These are phyloP conservation scores for Hermodice carunculata DNA, from an alignment of 2,888 invertebrate species.

Conservation along the genomic window DNA sequence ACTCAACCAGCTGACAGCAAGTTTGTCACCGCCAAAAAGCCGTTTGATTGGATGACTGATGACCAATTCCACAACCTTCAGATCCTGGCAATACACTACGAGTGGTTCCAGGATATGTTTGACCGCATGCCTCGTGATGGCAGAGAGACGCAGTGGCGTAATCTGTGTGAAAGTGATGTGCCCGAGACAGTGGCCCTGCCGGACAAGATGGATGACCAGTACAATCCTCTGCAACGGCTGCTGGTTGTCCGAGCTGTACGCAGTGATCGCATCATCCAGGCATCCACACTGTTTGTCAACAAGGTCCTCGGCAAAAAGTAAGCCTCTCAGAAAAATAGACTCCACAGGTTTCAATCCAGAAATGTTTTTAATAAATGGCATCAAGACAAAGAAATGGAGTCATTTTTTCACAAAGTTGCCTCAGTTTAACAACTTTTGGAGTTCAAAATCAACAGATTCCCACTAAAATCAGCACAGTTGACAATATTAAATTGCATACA, in stretches of 20 bases:
- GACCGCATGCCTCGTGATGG: slow-evolving; percentile 56
- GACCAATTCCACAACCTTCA: slow-evolving; percentile 69
- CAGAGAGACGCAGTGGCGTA: slow-evolving; percentile 68
- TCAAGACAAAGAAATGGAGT: too few relatives aligned
- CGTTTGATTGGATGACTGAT: slow-evolving; percentile 71
- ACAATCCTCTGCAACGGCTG: slow-evolving; percentile 64
- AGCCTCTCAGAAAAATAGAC: too few relatives aligned
- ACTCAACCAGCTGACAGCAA: slow-evolving; percentile 53
- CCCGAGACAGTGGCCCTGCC: slow-evolving; percentile 65
- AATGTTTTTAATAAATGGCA: too few relatives aligned
- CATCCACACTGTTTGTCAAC: slow-evolving; percentile 59
- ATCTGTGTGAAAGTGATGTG: slow-evolving; percentile 65
- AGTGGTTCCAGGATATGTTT: slow-evolving; percentile 59
- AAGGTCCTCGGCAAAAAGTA: slow-evolving; percentile 57
- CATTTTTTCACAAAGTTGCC: too few relatives aligned
- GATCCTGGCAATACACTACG: slow-evolving; percentile 66
- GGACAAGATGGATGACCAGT: slow-evolving; percentile 67
- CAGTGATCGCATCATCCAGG: slow-evolving; percentile 65
- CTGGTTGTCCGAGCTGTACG: slow-evolving; percentile 66
- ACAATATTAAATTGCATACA: too few relatives aligned
- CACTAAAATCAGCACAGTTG: too few relatives aligned
- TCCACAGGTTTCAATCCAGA: too few relatives aligned
- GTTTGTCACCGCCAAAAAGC: slow-evolving; percentile 60
- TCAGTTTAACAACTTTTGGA: too few relatives aligned
- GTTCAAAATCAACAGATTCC: too few relatives aligned